phyloP scores from a whole-genome alignment of 2,797 vertebrate species.

The Acrossocheilus wenchowensis region DNA sequence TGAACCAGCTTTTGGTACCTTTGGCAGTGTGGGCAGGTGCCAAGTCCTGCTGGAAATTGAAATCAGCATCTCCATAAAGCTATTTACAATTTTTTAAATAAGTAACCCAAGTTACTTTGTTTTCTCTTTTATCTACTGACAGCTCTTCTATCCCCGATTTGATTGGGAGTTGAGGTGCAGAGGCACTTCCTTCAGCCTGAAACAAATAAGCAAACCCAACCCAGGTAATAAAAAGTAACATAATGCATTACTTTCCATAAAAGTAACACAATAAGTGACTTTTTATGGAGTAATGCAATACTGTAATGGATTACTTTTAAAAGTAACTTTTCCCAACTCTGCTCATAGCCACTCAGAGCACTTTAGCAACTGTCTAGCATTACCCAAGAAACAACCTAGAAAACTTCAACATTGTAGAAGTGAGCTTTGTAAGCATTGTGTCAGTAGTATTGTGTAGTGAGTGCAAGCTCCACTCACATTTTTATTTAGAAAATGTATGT shows the following conservation, averaged over 20 bases:
- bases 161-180: no score
- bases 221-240: not conserved
- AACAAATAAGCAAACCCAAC: not conserved
- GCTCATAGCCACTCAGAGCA: not conserved
- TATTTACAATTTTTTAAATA: no score
- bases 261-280: not conserved
- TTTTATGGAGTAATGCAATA: not conserved
- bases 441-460: no score
- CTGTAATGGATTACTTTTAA: not conserved
- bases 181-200: not conserved
- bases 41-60: no score
- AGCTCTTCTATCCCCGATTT: no score
- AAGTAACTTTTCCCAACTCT: not conserved
- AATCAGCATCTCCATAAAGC: no score
- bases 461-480: no score
- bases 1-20: no score
- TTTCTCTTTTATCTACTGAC: no score
- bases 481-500: not conserved
- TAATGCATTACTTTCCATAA: not conserved
- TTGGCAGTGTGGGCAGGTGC: no score
- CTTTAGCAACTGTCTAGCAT: not conserved
- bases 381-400: not conserved
- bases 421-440: not conserved
- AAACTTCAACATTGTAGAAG: not conserved
- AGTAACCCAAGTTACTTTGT: no score